A percentile compares a stretch with the other conserved stretches of the same genome.
These are phyloP conservation scores for Schrankia costaestrigalis DNA, from an alignment of 2,888 invertebrate genomes.

Conservation along the genomic window DNA sequence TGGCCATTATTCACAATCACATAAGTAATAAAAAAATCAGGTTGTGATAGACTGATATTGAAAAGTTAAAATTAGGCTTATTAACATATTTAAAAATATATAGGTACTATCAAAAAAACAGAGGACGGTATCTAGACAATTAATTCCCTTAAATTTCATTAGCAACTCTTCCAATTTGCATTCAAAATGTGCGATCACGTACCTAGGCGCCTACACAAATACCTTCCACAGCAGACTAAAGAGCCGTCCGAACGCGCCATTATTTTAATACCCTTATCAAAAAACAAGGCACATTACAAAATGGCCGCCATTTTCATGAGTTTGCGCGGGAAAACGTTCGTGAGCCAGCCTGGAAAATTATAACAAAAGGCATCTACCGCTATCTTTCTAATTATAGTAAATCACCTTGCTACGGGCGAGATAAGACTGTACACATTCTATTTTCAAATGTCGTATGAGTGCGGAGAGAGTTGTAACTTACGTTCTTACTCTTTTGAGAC, in stretches of 20 bases:
- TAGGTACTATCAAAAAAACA: constrained; percentile 28
- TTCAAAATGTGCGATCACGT: constrained; percentile 73
- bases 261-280: constrained; percentile 81
- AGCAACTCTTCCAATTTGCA: constrained; percentile 69
- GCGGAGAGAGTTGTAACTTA: constrained; percentile 45
- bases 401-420: constrained; percentile 79
- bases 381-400: constrained; percentile 82
- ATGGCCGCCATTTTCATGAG: constrained; percentile 77
- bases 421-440: constrained; percentile 66
- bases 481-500: constrained; percentile 50
- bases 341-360: constrained; percentile 78
- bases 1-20: too few species aligned
- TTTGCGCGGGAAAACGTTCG: constrained; percentile 76
- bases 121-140: constrained; percentile 37
- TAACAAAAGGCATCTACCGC: constrained; percentile 81
- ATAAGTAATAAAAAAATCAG: too few species aligned
- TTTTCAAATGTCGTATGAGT: constrained; percentile 61
- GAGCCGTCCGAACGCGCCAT: constrained; percentile 69
- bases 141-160: constrained; percentile 64
- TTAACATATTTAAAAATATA: too few species aligned
- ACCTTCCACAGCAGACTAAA: constrained; percentile 61
- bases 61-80: too few species aligned
- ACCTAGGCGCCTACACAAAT: constrained; percentile 61
- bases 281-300: constrained; percentile 80
- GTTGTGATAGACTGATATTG: too few species aligned